Conservation (phyloP, 1,140 invertebrate species). For the Psix sp. region DNA sequence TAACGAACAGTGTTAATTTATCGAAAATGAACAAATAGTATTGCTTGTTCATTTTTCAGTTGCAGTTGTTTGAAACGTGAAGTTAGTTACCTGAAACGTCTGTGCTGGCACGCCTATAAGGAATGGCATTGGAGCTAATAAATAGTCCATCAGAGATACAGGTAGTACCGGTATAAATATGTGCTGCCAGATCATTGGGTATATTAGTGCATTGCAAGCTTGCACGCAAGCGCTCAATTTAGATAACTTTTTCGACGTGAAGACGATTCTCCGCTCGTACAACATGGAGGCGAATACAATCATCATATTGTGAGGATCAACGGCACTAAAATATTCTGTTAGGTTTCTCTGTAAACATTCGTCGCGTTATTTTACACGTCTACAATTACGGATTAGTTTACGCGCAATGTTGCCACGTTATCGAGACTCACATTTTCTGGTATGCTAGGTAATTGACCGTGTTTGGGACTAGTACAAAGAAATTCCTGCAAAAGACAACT, state of each 20-base stretch:
- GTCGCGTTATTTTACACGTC: conserved; percentile 7
- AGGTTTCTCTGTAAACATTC: conserved; percentile 87
- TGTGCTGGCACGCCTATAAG: conserved; percentile 92
- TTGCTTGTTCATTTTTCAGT: too few relatives aligned
- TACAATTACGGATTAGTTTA: too few relatives aligned
- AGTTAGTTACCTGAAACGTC: conserved; percentile 84
- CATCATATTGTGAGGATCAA: conserved; percentile 95
- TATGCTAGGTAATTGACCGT: conserved; percentile 91
- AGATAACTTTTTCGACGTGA: conserved; percentile 91
- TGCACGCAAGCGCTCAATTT: conserved; percentile 94
- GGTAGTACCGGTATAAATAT: conserved; percentile 97
- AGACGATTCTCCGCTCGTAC: conserved; percentile 93
- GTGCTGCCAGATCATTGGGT: conserved; percentile 99
- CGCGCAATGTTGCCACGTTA: too few relatives aligned
- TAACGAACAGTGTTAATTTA: not conserved
- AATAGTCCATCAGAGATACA: conserved; percentile 90
- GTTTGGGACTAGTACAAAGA: conserved; percentile 86
- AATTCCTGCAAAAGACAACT: conserved; percentile 82
- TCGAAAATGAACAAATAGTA: not conserved
- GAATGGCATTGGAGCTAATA: conserved; percentile 96
- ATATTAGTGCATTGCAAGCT: conserved; percentile 93
- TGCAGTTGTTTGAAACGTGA: too few relatives aligned
- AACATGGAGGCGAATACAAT: conserved; percentile 95
- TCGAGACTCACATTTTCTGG: conserved; percentile 92
- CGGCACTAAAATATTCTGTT: conserved; percentile 96